Percentiles rank a stretch among this genome's conserved stretches.
Evolutionary conservation across 2,888 invertebrate genomes (phyloP).

Genomic region (Osmoderma eremita): DNA sequence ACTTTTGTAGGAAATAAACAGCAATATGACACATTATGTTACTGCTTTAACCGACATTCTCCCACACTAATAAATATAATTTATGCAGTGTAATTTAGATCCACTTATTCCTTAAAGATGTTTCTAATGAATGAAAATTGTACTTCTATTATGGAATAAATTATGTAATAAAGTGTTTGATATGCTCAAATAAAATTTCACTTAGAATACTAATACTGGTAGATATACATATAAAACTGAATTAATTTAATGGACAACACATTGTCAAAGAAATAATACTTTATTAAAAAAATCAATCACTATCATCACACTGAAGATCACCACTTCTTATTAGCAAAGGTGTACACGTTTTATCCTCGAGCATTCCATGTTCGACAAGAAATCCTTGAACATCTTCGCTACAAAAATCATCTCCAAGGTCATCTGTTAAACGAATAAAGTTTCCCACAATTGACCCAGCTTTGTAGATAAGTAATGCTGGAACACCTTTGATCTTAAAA

Average conservation of each 20-base stretch:
- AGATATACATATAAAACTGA: not conserved
- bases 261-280: no score
- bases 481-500: conserved; percentile 88
- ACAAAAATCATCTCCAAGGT: conserved; percentile 90
- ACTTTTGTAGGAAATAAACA: not conserved
- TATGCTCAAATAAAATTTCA: conserved; percentile 4
- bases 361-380: conserved; percentile 85
- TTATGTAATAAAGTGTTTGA: conserved; percentile 11
- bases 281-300: conserved; percentile 32
- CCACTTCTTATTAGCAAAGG: conserved; percentile 64
- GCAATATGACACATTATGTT: not conserved
- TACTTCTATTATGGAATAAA: conserved; percentile 24
- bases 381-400: conserved; percentile 90
- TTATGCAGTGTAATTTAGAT: conserved; percentile 21
- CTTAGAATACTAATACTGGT: conserved; percentile 21
- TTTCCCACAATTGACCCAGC: conserved; percentile 90
- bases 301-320: conserved; percentile 40
- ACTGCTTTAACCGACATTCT: conserved; percentile 1
- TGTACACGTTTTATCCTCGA: conserved; percentile 75
- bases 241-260: no score
- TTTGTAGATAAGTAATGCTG: conserved; percentile 92
- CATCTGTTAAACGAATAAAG: conserved; percentile 87
- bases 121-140: conserved; percentile 23
- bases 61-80: conserved; percentile 15
- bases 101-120: conserved; percentile 31